Percentiles rank a stretch among this genome's conserved stretches.
Evolutionary conservation across 1,140 invertebrate species (phyloP).

Genomic region (Drosophila quadrilineata): DNA sequence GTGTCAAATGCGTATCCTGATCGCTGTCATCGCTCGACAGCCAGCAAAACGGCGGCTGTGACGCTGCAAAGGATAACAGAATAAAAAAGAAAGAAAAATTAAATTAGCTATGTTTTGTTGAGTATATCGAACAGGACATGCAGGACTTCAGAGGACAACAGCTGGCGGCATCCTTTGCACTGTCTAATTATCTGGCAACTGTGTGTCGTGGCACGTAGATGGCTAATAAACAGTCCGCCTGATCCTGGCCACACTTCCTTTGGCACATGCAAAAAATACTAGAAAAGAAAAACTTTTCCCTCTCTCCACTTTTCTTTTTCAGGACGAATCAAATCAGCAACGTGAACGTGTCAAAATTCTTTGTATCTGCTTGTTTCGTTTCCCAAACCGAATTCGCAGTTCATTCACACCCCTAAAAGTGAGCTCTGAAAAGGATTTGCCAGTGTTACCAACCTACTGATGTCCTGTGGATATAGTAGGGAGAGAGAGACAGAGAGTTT

Average conservation of each 20-base stretch:
- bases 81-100: neutral
- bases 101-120: slow-evolving; percentile 38
- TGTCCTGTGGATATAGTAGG: too few species aligned
- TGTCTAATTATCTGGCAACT: slow-evolving; percentile 52
- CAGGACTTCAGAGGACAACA: too few species aligned
- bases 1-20: slow-evolving; percentile 70
- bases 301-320: neutral
- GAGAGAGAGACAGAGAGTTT: neutral
- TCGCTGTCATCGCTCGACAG: slow-evolving; percentile 69
- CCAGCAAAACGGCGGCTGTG: slow-evolving; percentile 60
- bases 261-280: slow-evolving; percentile 60
- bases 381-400: neutral
- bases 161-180: slow-evolving; percentile 11
- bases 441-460: too few species aligned
- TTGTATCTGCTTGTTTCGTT: too few species aligned
- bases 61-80: slow-evolving; percentile 46
- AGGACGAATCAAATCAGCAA: too few species aligned
- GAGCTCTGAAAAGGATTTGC: slow-evolving; percentile 2
- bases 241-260: slow-evolving; percentile 51
- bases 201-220: slow-evolving; percentile 55
- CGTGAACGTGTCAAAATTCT: too few species aligned
- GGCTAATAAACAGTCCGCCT: too few species aligned
- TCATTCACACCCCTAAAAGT: slow-evolving; percentile 3
- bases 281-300: slow-evolving; percentile 3
- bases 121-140: too few species aligned